Conservation (phyloP, 1,140 invertebrate genomes). For the Argopecten irradians region DNA sequence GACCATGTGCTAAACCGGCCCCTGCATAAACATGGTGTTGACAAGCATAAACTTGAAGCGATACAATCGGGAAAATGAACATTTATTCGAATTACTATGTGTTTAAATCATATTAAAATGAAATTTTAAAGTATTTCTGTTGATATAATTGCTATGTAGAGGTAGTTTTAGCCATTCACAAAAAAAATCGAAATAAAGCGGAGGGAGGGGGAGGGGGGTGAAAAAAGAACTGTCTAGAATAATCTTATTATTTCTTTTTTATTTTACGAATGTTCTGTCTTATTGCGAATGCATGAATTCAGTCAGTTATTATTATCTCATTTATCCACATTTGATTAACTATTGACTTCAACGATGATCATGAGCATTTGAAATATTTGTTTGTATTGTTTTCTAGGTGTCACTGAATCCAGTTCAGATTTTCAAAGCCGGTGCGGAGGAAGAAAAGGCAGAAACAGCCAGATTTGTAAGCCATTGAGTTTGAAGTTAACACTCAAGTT, state of each 20-base stretch:
- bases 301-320: no score
- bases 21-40: neutral
- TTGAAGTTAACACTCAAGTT: neutral
- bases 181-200: no score
- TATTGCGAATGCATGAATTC: no score
- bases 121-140: neutral
- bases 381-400: conserved; percentile 63
- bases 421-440: conserved; percentile 95
- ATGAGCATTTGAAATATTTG: no score
- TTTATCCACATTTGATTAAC: no score
- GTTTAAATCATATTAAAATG: neutral
- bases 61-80: neutral
- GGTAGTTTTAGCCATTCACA: no score
- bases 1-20: conserved; percentile 19
- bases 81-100: neutral
- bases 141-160: no score
- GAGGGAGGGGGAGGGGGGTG: neutral
- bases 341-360: no score
- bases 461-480: conserved; percentile 81
- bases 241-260: neutral
- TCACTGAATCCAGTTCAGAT: conserved; percentile 94
- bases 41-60: conserved; percentile 15
- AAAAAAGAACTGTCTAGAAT: neutral
- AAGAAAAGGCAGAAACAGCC: conserved; percentile 97
- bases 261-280: no score